These are phyloP conservation scores for Spialia ferax DNA, from an alignment of 2,888 invertebrate species.

Conservation along the genomic window DNA sequence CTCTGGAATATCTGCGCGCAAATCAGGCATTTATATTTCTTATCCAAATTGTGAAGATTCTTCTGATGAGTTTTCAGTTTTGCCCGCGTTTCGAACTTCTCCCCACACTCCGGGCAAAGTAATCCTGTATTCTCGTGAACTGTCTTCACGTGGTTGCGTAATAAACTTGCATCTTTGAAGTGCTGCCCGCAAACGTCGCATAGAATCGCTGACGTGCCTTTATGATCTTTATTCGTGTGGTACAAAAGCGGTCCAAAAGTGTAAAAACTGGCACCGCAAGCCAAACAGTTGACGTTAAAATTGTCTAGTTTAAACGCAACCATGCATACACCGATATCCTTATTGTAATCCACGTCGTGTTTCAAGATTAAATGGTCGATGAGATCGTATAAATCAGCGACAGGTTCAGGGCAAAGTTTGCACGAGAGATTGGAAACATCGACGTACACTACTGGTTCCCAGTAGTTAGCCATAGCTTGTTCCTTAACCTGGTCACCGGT, in stretches of 20 bases:
- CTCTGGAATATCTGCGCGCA: constrained; percentile 73
- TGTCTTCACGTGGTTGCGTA: constrained; percentile 69
- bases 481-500: constrained; percentile 63
- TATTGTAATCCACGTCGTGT: constrained; percentile 69
- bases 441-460: constrained; percentile 76
- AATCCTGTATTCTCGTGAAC: constrained; percentile 70
- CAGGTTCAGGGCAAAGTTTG: constrained; percentile 64
- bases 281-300: constrained; percentile 67
- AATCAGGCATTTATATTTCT: constrained; percentile 81
- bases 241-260: constrained; percentile 75
- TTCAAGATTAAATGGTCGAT: constrained; percentile 70
- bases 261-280: constrained; percentile 71
- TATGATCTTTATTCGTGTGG: constrained; percentile 79
- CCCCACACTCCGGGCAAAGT: constrained; percentile 75
- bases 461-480: constrained; percentile 76
- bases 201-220: constrained; percentile 72
- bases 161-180: constrained; percentile 69
- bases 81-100: constrained; percentile 77
- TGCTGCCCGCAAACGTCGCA: constrained; percentile 79
- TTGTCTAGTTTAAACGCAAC: constrained; percentile 75
- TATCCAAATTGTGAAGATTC: constrained; percentile 74
- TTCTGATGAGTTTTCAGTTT: constrained; percentile 82
- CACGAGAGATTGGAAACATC: constrained; percentile 71
- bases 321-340: constrained; percentile 75
- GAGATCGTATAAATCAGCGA: constrained; percentile 68